Base-by-base conservation (phyloP, 2,888 invertebrate species). In the Lithosia quadra region DNA sequence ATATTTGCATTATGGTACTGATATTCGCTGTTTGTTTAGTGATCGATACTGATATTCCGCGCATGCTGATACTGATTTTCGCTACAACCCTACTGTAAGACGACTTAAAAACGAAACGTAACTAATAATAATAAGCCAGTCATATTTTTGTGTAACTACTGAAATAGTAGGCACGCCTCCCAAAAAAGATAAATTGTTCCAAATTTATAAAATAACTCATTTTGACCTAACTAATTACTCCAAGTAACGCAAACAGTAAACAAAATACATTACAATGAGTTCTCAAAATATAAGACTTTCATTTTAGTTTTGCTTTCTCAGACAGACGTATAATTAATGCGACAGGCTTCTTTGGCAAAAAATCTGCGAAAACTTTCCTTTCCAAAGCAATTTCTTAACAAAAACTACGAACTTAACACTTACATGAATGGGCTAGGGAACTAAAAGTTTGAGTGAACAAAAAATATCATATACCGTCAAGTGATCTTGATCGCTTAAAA, bases 401-500 rank as follows among this genome's bases (percentile, higher is more conserved):
- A 72, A 69, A 74, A 63, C 72, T 59, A 60, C 58, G 0, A 82
- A 80, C 66, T 75, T 70, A 59, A 66, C 68, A 65, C 70, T 72
- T 39, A 68, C 58, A 56, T 59, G 53, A 71, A 72, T 68, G 68
- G 43, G 22, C 18, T 33, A 34, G 57, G 53, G 63, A 60, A 68
- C 62, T 72, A 72, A 72, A 73, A 72, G 43, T 75, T 68, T n/a
- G 18, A 55, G 22, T 36, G 65, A 69, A 22, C 60, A 70, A 79
- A 79, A 82, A 77, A 74, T 65, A 78, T 72, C 75, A 78, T 43
- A 28, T 72, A 75, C 65, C 63, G 69, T 74, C 77, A 77, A 84
- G 80, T 77, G 84, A 87, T 88, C 84, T 83, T 81, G 78, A 82
- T 83, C 79, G 73, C 80, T 71, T 82, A 86, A 84, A 85, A 85